phyloP scores from a whole-genome alignment of 2,888 invertebrate species.

The Pocota personata region DNA sequence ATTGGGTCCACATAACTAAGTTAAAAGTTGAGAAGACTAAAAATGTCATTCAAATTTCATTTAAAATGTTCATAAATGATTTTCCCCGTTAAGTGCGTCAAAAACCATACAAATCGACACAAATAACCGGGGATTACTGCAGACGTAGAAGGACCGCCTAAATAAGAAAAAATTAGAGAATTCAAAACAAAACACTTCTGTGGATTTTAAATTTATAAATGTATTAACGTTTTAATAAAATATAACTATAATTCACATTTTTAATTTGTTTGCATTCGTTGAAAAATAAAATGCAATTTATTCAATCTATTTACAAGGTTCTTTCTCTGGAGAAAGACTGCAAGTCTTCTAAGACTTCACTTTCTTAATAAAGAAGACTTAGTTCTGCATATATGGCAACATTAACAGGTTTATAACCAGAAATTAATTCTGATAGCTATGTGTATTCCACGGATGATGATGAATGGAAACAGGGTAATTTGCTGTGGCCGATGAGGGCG shows the following conservation, averaged over 20 bases:
- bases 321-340: neutral
- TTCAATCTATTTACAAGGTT: constrained; percentile 27
- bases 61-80: too few species aligned
- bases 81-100: too few species aligned
- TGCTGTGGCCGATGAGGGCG: constrained; percentile 45
- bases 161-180: neutral
- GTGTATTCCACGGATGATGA: constrained; percentile 66
- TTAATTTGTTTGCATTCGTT: constrained; percentile 16
- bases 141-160: too few species aligned
- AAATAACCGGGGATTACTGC: too few species aligned
- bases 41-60: too few species aligned
- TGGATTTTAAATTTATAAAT: constrained; percentile 51
- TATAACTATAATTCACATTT: constrained; percentile 53
- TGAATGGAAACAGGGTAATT: constrained; percentile 62
- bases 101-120: too few species aligned
- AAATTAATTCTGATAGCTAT: constrained; percentile 60
- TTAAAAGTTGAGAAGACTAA: too few species aligned
- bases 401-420: neutral
- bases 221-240: constrained; percentile 72
- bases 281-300: constrained; percentile 10
- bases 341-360: constrained; percentile 6
- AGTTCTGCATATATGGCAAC: constrained; percentile 63
- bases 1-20: too few species aligned
- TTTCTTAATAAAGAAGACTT: constrained; percentile 53
- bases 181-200: neutral